These are phyloP conservation scores for Lemur catta DNA, from an alignment of 2,797 vertebrate genomes.

Conservation along the genomic window DNA sequence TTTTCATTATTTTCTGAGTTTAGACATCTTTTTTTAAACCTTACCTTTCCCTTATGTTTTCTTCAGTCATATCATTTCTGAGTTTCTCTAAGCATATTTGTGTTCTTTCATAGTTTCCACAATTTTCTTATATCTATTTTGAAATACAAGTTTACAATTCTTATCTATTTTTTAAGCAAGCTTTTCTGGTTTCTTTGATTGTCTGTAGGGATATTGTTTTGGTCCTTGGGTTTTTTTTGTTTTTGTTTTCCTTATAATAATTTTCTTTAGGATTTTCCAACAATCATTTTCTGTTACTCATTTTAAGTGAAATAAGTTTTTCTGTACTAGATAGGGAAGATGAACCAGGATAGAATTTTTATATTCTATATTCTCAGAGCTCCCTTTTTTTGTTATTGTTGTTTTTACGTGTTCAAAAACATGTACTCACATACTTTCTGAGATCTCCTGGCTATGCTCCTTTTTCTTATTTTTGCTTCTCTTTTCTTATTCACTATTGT, in stretches of 20 bases:
- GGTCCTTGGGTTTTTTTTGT: not conserved
- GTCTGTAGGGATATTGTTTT: not conserved
- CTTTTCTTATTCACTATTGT: not conserved
- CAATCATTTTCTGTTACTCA: not conserved
- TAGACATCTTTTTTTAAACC: not conserved
- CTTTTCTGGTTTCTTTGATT: not conserved
- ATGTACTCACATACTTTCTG: not conserved
- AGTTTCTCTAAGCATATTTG: not conserved
- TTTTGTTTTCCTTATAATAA: not conserved
- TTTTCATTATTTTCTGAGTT: slow-evolving; percentile 32
- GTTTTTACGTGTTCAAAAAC: not conserved
- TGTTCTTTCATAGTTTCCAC: not conserved
- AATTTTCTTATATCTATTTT: not conserved
- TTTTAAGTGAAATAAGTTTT: slow-evolving; percentile 11
- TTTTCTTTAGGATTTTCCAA: not conserved
- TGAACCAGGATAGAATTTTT: not conserved
- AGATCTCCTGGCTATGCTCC: not conserved
- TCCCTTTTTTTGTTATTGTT: not conserved
- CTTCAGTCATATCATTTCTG: not conserved
- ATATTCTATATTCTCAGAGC: not conserved
- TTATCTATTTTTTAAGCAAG: not conserved
- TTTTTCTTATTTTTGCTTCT: not conserved
- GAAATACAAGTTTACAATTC: not conserved
- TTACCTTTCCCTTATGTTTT: not conserved
- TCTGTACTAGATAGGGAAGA: not conserved